A percentile compares a stretch with the other conserved stretches of the same genome.
Conservation (phyloP, 2,113 vertebrate genomes). For the human region GRCh38 chr2:2586501-2587000, state of each 20-base stretch:
- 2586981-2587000: neutral
- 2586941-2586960: fast-evolving
- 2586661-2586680: neutral
- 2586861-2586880: fast-evolving
- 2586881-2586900: neutral
- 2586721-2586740: neutral
- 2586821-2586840: too few relatives aligned
- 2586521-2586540: neutral
- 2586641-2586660: too few relatives aligned
- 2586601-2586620: fast-evolving
- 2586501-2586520: neutral
- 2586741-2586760: neutral
- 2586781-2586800: neutral
- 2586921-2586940: neutral
- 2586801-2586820: neutral
- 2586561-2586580: fast-evolving
- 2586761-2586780: neutral
- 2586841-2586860: neutral
- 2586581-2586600: neutral
- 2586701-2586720: too few relatives aligned
- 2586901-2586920: neutral
- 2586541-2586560: fast-evolving
- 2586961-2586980: fast-evolving
- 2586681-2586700: too few relatives aligned
- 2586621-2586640: fast-evolving